Conservation (phyloP, 1,140 invertebrate genomes). For the Aphidius ervi region DNA sequence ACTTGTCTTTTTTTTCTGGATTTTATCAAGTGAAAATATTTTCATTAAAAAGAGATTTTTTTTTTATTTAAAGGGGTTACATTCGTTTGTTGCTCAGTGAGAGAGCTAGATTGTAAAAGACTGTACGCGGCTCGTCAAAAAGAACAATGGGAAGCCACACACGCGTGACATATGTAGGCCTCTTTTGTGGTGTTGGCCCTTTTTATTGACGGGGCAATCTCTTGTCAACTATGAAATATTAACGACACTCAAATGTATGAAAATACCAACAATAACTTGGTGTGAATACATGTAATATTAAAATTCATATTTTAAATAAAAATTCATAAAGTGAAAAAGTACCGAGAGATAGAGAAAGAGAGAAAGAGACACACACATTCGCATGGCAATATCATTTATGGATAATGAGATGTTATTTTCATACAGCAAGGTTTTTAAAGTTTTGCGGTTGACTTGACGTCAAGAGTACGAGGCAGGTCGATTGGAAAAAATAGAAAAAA, state of each 20-base stretch:
- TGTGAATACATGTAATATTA: neutral
- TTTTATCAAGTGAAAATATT: too few relatives aligned
- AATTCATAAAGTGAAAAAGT: too few relatives aligned
- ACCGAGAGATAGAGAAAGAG: too few relatives aligned
- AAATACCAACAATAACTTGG: neutral
- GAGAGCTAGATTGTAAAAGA: neutral
- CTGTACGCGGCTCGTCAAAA: conserved; percentile 18
- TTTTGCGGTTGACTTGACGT: neutral
- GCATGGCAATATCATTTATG: neutral
- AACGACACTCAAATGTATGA: conserved; percentile 2
- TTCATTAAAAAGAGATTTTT: too few relatives aligned
- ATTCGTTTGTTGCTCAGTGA: too few relatives aligned
- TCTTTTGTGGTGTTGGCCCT: conserved; percentile 21
- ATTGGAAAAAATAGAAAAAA: neutral
- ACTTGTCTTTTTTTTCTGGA: too few relatives aligned
- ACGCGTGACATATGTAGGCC: conserved; percentile 13
- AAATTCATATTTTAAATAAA: too few relatives aligned
- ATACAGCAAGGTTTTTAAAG: neutral
- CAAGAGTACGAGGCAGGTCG: conserved; percentile 4
- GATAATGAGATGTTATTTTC: conserved; percentile 3
- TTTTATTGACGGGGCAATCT: neutral
- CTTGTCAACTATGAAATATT: conserved; percentile 20
- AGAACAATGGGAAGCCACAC: conserved; percentile 16
- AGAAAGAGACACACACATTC: neutral
- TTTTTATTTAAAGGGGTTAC: too few relatives aligned